Conservation (phyloP, 2,797 vertebrate genomes). For the Brachyalestes nurse region DNA sequence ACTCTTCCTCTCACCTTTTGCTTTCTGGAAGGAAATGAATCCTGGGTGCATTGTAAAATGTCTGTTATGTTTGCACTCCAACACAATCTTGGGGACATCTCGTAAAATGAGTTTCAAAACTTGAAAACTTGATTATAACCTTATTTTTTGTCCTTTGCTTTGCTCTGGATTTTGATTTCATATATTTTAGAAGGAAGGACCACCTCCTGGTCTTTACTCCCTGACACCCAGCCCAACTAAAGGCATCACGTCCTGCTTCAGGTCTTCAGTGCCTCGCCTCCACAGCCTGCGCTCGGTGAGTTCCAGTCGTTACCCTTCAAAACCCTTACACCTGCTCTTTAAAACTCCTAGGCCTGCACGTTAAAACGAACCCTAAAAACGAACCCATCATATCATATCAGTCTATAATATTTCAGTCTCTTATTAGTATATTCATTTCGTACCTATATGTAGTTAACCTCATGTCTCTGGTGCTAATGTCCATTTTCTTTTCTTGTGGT, state of each 20-base stretch:
- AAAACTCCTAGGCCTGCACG: not conserved
- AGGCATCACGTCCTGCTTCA: slow-evolving; percentile 82
- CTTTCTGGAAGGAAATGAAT: slow-evolving; percentile 24
- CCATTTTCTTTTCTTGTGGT: slow-evolving; percentile 8
- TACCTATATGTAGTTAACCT: not conserved
- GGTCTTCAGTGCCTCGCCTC: slow-evolving; percentile 80
- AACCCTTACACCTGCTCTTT: not conserved
- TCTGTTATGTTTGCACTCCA: slow-evolving; percentile 11
- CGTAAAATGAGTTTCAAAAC: not conserved
- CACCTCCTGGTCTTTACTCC: slow-evolving; percentile 80
- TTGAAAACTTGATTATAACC: not conserved
- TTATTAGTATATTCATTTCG: too few species aligned
- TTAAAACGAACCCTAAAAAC: too few species aligned
- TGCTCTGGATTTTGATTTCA: slow-evolving; percentile 15
- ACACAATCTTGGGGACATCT: not conserved
- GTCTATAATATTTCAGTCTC: too few species aligned
- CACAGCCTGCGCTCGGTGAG: slow-evolving; percentile 74
- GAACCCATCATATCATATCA: too few species aligned
- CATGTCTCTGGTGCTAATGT: not conserved
- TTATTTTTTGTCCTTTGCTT: not conserved
- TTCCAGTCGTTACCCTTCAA: slow-evolving; percentile 34
- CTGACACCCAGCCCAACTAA: slow-evolving; percentile 58
- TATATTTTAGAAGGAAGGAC: slow-evolving; percentile 77
- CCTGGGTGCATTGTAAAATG: slow-evolving; percentile 9
- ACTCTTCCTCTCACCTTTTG: slow-evolving; percentile 39